Evolutionary conservation across 2,113 vertebrate species (phyloP).

Genomic region (Xiphophorus hellerii): DNA sequence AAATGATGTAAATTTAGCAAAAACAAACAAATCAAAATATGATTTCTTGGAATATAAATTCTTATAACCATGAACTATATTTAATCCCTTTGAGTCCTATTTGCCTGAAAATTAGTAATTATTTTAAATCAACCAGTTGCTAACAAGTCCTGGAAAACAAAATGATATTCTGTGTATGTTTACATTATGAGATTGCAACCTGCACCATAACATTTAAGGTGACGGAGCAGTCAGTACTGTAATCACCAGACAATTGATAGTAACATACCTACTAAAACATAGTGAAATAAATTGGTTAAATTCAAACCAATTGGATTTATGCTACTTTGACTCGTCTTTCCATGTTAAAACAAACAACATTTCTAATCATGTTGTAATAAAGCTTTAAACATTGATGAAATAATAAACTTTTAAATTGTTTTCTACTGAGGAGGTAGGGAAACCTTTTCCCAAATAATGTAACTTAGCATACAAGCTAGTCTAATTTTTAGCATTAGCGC

Average conservation of each 20-base stretch:
- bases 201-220: neutral
- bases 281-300: neutral
- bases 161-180: neutral
- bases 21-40: too few relatives aligned
- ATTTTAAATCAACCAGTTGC: too few relatives aligned
- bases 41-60: too few relatives aligned
- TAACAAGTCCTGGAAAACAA: neutral
- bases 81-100: too few relatives aligned
- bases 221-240: neutral
- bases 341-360: neutral
- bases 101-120: too few relatives aligned
- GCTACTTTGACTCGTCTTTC: neutral
- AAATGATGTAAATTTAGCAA: neutral
- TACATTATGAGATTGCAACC: neutral
- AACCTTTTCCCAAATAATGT: too few relatives aligned
- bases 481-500: too few relatives aligned
- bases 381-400: neutral
- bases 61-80: too few relatives aligned
- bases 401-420: neutral
- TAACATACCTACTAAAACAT: neutral
- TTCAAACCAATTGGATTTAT: too few relatives aligned
- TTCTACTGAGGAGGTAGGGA: neutral
- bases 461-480: too few relatives aligned
- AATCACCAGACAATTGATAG: neutral
- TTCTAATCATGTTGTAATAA: neutral